These are phyloP conservation scores for Caenorhabditis sp. DNA, from an alignment of 2,888 invertebrate genomes.

Conservation along the genomic window DNA sequence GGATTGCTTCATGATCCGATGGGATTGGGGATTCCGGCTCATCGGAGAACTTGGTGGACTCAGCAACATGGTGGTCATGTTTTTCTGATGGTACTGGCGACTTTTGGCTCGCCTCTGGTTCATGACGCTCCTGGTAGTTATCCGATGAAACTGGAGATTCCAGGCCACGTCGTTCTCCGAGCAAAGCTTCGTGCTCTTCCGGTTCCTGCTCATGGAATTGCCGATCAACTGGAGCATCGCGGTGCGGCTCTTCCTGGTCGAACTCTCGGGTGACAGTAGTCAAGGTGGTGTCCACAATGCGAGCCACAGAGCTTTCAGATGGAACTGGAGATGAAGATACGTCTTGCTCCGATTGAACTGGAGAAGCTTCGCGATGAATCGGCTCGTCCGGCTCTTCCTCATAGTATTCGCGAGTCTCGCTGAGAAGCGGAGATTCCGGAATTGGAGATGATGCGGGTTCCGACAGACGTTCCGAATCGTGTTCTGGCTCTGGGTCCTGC, in stretches of 20 bases:
- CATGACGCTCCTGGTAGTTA: too few relatives aligned
- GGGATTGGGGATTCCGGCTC: too few relatives aligned
- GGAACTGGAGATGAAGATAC: too few relatives aligned
- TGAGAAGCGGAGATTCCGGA: too few relatives aligned
- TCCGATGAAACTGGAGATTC: background rate
- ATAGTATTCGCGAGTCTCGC: background rate
- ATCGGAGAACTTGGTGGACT: constrained; percentile 20
- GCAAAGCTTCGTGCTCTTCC: background rate
- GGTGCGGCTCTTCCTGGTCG: too few relatives aligned
- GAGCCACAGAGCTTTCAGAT: background rate
- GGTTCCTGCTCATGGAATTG: background rate
- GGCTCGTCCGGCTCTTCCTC: constrained; percentile 6
- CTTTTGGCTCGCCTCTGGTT: too few relatives aligned
- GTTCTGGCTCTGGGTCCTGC: too few relatives aligned
- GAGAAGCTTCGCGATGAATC: constrained; percentile 1
- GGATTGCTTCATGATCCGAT: too few relatives aligned
- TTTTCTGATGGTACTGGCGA: background rate
- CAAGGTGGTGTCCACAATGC: constrained; percentile 12
- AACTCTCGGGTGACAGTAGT: constrained; percentile 4
- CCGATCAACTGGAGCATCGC: too few relatives aligned
- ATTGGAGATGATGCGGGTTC: too few relatives aligned
- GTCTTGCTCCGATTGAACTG: constrained; percentile 22
- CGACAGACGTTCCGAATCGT: too few relatives aligned
- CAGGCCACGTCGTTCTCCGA: background rate
- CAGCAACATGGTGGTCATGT: background rate